Evolutionary conservation across 2,888 invertebrate species (phyloP), one percentile per base, ranked within the genome.

Genomic region (Frankliniella fusca): DNA sequence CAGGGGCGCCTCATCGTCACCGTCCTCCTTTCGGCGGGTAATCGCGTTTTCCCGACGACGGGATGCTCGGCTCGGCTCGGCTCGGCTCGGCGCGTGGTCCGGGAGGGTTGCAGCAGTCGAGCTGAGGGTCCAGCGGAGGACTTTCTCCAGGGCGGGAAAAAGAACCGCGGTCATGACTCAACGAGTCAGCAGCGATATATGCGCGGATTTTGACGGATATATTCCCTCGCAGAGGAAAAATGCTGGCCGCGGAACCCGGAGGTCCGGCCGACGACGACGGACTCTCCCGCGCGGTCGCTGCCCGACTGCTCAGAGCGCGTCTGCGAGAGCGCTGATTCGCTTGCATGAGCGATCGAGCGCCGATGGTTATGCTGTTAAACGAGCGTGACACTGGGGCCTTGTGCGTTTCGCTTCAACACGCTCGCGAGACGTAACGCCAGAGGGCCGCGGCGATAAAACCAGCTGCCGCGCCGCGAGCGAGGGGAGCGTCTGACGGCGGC

Each of bases 331-430:
- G n/a, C 61, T 61, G 61, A 61, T 61, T 61, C 61, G 61, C 61
- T 54, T 61, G 61, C 61, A 61, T 61, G n/a, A 12, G 27, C 70
- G 23, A 76, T 76, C 27, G 27, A 76, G 10, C 9, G 70, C 61
- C 70, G 70, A 27, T 8, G 23, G 20, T 70, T 70, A 27, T 76
- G 70, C 23, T 27, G 70, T 70, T 20, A 70, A 70, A 23, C 70
- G 70, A 23, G 70, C 70, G 70, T 76, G 70, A 76, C 70, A 76
- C 61, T 15, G 61, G 61, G 61, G 61, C 61, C 20, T 76, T 76
- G 70, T 27, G 23, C 27, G 70, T 76, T 27, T 27, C 70, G 70
- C 70, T 76, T 12, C 70, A 76, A 76, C 70, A 76, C 70, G 70
- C 27, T 27, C 27, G 70, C 70, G 70, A 12, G 12, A 76, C 70